A percentile compares a stretch with the other conserved stretches of the same genome.
These are phyloP conservation scores for Atta colombica DNA, from an alignment of 1,140 invertebrate genomes.

Conservation along the genomic window DNA sequence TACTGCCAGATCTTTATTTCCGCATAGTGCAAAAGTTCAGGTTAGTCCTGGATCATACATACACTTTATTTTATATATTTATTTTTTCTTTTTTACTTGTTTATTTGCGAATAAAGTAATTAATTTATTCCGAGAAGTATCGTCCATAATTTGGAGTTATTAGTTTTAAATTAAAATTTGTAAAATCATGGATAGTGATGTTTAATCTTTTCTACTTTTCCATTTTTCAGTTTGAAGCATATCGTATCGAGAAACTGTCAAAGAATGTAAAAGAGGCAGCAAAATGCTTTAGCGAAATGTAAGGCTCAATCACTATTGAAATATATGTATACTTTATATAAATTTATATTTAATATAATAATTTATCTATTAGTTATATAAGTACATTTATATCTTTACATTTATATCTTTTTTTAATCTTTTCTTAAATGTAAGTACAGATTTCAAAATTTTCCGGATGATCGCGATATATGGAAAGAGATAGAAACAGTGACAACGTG, in stretches of 20 bases:
- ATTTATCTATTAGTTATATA: slow-evolving; percentile 21
- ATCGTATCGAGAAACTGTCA: slow-evolving; percentile 92
- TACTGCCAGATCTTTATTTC: slow-evolving; percentile 95
- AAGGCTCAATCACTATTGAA: slow-evolving; percentile 72
- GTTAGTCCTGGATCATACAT: slow-evolving; percentile 82
- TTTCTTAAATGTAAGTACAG: slow-evolving; percentile 77
- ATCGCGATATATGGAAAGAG: slow-evolving; percentile 91
- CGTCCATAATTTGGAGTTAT: background rate
- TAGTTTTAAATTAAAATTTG: background rate
- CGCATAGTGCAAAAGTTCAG: slow-evolving; percentile 94
- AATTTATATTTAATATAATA: no score
- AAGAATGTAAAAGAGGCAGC: slow-evolving; percentile 93
- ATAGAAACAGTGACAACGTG: slow-evolving; percentile 92
- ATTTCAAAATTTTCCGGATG: slow-evolving; percentile 89
- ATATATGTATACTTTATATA: background rate
- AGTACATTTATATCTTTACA: no score
- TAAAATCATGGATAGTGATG: background rate
- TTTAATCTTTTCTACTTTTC: slow-evolving; percentile 58
- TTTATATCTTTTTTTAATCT: background rate
- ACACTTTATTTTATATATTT: slow-evolving; percentile 4
- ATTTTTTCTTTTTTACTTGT: background rate
- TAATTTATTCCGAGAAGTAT: background rate
- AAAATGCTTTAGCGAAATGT: slow-evolving; percentile 92
- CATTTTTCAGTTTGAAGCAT: slow-evolving; percentile 91
- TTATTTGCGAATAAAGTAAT: background rate